Evolutionary conservation across 2,888 invertebrate genomes (phyloP).

Genomic region (Actias luna): DNA sequence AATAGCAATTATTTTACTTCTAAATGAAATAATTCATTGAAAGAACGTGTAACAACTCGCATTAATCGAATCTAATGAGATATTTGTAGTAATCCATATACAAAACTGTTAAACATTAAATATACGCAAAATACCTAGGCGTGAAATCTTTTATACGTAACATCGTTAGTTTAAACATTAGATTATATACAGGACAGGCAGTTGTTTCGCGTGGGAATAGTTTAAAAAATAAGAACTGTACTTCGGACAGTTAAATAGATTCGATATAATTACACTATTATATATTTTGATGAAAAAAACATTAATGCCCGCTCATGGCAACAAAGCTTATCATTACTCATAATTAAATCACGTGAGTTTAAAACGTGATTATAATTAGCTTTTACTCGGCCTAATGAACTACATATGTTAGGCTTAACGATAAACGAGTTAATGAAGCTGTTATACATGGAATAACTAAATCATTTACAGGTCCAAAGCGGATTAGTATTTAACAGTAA

Average conservation of each 20-base stretch:
- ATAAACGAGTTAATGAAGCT: not conserved
- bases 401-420: not conserved
- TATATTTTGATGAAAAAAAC: not conserved
- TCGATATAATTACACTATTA: not conserved
- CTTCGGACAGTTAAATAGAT: not conserved
- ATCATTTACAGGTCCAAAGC: not conserved
- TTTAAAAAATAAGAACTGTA: not conserved
- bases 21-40: no score
- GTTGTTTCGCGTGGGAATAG: not conserved
- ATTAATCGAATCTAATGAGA: no score
- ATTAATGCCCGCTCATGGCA: not conserved
- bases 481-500: not conserved
- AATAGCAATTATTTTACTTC: no score
- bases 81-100: no score
- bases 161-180: no score
- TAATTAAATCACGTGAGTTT: not conserved
- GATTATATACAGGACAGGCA: no score
- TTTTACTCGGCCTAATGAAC: not conserved
- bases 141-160: no score
- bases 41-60: no score
- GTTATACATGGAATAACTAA: not conserved
- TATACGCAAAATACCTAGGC: no score
- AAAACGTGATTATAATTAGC: not conserved
- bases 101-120: no score
- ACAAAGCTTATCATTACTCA: not conserved